Evolutionary conservation across 2,113 vertebrate species (phyloP), one percentile per base, ranked within the genome.

Genomic region (Fulmarus glacialis): DNA sequence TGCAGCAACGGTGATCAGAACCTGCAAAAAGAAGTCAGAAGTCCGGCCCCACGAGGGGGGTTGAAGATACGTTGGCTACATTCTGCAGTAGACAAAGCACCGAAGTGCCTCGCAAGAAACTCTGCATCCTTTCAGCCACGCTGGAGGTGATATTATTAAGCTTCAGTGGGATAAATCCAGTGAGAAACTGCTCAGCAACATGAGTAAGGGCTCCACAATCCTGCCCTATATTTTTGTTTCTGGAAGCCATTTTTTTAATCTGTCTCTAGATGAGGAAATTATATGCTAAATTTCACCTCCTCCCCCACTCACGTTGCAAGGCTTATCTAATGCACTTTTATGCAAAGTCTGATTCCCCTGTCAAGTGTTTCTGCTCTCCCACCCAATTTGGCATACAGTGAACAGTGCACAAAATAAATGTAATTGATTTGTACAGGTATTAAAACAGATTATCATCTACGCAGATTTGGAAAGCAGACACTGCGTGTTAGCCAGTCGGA

Each of bases 351-450:
- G 68, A 84, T 92, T 90, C n/a, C 55, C 47, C 38, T 63, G 68
- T 38, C 90, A 90, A 92, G 59, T 83, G 56, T 55, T 94, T 81
- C 53, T 91, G 74, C 68, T 94, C 90, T 95, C 72, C 71, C 77
- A 93, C 52, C 45, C 75, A 80, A 89, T 95, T 47, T 88, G 96
- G 32, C 88, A 87, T 66, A 55, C 47, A 91, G 73, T 63, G 93
- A 95, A 93, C 93, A 89, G 64, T 63, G 62, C 14, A 66, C 79
- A 94, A 93, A 90, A 94, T 82, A 94, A 89, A 82, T 89, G 72
- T 94, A 95, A 94, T 91, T 95, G 90, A 95, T 96, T 82, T 83
- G 72, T 87, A 88, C 91, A 93, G 67, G 77, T 93, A 94, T 95
- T 94, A 89, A 95, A 91, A 71, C 30, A 92, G 92, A 92, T 97